A percentile compares a stretch with the other conserved stretches of the same genome.
phyloP scores from a whole-genome alignment of 2,888 invertebrate species.

The Junonia oenone region DNA sequence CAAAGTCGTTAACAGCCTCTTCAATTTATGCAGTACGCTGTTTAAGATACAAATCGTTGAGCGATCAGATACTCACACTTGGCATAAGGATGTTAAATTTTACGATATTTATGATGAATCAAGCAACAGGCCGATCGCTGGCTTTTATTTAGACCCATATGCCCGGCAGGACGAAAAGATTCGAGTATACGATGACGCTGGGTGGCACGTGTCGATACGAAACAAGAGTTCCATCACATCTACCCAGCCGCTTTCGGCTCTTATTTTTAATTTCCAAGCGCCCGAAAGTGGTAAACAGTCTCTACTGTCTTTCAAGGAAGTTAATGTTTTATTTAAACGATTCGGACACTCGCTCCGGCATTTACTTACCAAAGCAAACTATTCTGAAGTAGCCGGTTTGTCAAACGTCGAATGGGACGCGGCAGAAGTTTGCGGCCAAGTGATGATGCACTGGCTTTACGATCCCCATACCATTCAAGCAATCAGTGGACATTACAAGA shows the following conservation, averaged over 20 bases:
- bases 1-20: constrained; percentile 88
- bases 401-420: constrained; percentile 97
- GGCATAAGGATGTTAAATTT: constrained; percentile 92
- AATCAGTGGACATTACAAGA: constrained; percentile 87
- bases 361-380: constrained; percentile 88
- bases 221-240: constrained; percentile 83
- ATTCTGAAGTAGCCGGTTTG: constrained; percentile 90
- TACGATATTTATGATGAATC: constrained; percentile 88
- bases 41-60: constrained; percentile 89
- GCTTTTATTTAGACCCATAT: constrained; percentile 92
- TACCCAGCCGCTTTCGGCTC: constrained; percentile 86
- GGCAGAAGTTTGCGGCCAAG: constrained; percentile 88
- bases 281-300: constrained; percentile 82
- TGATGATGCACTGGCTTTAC: constrained; percentile 90
- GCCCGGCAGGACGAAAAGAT: constrained; percentile 83
- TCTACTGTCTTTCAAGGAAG: constrained; percentile 86
- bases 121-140: constrained; percentile 83
- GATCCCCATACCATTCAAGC: constrained; percentile 80
- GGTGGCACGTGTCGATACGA: constrained; percentile 89
- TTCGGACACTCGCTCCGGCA: constrained; percentile 94
- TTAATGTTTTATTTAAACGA: constrained; percentile 87
- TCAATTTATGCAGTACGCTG: constrained; percentile 85
- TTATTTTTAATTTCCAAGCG: constrained; percentile 90
- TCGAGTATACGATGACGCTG: constrained; percentile 79
- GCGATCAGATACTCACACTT: constrained; percentile 82